Evolutionary conservation across 2,888 invertebrate genomes (phyloP), one percentile per base, ranked within the genome.

Genomic region (Drosophila koepferae): DNA sequence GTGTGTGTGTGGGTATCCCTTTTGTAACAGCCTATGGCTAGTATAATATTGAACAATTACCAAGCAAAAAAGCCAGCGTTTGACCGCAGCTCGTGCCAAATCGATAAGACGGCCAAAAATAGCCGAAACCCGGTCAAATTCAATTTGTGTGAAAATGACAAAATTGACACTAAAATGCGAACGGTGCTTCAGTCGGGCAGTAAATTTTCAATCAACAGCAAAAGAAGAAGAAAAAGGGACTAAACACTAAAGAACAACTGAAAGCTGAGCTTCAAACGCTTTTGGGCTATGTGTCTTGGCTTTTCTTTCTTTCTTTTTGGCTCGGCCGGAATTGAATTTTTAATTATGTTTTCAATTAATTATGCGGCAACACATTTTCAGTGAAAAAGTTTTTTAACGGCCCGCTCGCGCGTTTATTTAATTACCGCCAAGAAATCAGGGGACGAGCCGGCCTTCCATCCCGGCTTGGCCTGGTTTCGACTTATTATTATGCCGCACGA

Each of bases 291-390:
- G 10, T 36, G 10, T 31, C 53, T 38, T n/a, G 8, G 9, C 16
- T 23, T 8, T 43, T 3, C 51, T 16, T 31, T 20, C 23, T 4
- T 40, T 3, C 46, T n/a, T 31, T 38, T 6, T 59, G 55, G 61
- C 38, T 55, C 44, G 23, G n/a, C 48, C 40, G 56, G 51, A 70
- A 75, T 80, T 81, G 77, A 81, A 82, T 77, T 84, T 81, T 82
- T 82, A 89, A 86, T 86, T 89, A 89, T 89, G 77, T 86, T 89
- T 86, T 85, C 81, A 89, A 86, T 86, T 86, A 89, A 86, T 86
- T 89, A 86, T 89, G 89, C 89, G 72, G 72, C 80, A 81, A 73
- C 72, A 80, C 84, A 83, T 73, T 83, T 81, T 73, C 28, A 60
- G 74, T 44, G 40, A 59, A 74, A 77, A 74, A 74, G 28, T 69